These are phyloP conservation scores for Dynastes grantii DNA, from an alignment of 2,888 invertebrate species.

Conservation along the genomic window DNA sequence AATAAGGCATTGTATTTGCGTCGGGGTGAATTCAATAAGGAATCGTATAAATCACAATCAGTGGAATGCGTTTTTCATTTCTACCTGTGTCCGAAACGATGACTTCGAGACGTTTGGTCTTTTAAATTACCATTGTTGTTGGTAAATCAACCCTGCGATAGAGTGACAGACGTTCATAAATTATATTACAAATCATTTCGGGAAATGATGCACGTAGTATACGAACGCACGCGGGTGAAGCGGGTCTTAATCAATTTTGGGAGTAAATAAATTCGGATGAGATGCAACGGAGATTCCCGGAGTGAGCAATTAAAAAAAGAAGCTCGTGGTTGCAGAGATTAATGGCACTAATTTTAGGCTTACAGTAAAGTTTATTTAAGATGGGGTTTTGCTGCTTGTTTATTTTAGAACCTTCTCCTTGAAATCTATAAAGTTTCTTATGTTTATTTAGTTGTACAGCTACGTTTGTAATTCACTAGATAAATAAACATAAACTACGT, in stretches of 20 bases:
- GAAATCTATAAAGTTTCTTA: too few relatives aligned
- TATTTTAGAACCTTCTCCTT: conserved; percentile 25
- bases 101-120: conserved; percentile 62
- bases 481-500: too few relatives aligned
- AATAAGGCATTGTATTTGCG: conserved; percentile 42
- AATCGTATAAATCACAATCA: conserved; percentile 58
- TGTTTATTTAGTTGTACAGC: too few relatives aligned
- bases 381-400: conserved; percentile 21
- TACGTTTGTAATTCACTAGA: too few relatives aligned
- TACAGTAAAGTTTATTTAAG: conserved; percentile 34
- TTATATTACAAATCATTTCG: conserved; percentile 55
- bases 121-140: conserved; percentile 65
- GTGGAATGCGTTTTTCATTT: conserved; percentile 58
- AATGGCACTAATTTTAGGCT: conserved; percentile 47
- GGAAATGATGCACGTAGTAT: conserved; percentile 28
- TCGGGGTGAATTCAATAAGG: conserved; percentile 48
- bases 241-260: conserved; percentile 43
- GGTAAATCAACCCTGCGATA: conserved; percentile 63
- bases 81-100: conserved; percentile 57
- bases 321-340: conserved; percentile 26
- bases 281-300: conserved; percentile 37
- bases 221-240: conserved; percentile 11
- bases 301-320: conserved; percentile 43
- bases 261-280: conserved; percentile 45
- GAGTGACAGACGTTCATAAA: conserved; percentile 63